phyloP scores from a whole-genome alignment of 2,113 vertebrate genomes.

The Rhinolophus ferrumequinum region DNA sequence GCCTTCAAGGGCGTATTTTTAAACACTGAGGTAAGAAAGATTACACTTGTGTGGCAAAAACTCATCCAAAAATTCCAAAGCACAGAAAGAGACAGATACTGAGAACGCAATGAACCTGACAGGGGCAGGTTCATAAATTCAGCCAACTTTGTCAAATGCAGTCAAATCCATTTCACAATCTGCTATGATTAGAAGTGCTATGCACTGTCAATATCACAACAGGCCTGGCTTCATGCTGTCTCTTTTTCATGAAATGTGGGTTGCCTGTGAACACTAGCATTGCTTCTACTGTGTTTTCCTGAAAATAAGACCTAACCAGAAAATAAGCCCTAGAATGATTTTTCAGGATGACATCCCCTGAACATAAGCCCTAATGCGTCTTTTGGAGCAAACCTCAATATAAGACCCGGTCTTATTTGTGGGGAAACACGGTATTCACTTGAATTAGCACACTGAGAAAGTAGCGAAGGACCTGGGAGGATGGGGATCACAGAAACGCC shows the following conservation, averaged over 20 bases:
- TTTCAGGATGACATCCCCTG: too few relatives aligned
- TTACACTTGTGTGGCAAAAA: constrained; percentile 26
- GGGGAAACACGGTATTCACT: neutral
- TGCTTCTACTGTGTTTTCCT: constrained; percentile 2
- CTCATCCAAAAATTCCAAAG: constrained; percentile 60
- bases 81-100: constrained; percentile 25
- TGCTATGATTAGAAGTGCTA: constrained; percentile 36
- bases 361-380: too few relatives aligned
- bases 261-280: constrained; percentile 60
- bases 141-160: constrained; percentile 67
- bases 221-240: constrained; percentile 65
- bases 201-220: constrained; percentile 69
- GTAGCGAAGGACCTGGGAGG: constrained; percentile 59
- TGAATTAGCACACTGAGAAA: constrained; percentile 66
- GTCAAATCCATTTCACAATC: constrained; percentile 60
- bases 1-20: neutral
- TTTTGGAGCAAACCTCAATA: too few relatives aligned
- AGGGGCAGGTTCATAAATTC: constrained; percentile 46
- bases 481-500: constrained; percentile 48
- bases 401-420: too few relatives aligned
- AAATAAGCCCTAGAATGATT: too few relatives aligned
- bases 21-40: constrained; percentile 43
- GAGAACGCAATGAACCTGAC: constrained; percentile 25
- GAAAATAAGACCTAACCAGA: too few relatives aligned
- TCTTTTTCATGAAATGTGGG: constrained; percentile 64